Evolutionary conservation across 1,140 invertebrate species (phyloP), one percentile per base, ranked within the genome.

Genomic region (Tetramorium parvispinum): DNA sequence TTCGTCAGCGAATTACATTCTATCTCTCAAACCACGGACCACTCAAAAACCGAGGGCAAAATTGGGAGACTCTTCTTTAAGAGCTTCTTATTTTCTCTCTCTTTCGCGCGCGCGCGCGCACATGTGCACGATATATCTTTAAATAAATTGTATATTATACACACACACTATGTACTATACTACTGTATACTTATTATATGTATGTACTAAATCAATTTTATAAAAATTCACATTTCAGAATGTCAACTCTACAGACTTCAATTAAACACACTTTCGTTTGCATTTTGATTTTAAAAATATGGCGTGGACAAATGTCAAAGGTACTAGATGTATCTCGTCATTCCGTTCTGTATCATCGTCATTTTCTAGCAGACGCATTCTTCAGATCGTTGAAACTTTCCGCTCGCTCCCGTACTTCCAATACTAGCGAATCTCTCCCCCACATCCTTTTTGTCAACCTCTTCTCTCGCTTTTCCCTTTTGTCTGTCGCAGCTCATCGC

Each of bases 401-500:
- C 46, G 24, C 37, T 77, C 71, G 8, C 13, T 16, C 21, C 13
- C 24, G 8, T 1, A 16, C 55, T 77, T 24, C 63, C 59, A 66
- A 85, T 77, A 76, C 13, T 18, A 43, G 7, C 27, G 4, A 61
- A 76, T 78, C 16, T 46, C 46, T 40, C 32, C 7, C n/a, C 24
- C 11, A 27, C 18, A 57, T 51, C 46, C 13, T 32, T 78, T 66
- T 85, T 73, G 32, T 85, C 73, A 78, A 63, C 32, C 57, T 40
- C 11, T 65, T 59, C 46, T 76, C 43, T 10, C 55, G 46, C 71
- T 53, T 65, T 65, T n/a, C 21, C 24, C 59, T 78, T 85, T 85
- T 77, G 57, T 85, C 43, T 63, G 21, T 63, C 57, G 21, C 73
- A 21, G 59, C 43, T 85, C 79, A 77, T 68, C 53, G 68, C 68